Conservation (phyloP, 2,797 vertebrate species). For the Champsocephalus gunnari region DNA sequence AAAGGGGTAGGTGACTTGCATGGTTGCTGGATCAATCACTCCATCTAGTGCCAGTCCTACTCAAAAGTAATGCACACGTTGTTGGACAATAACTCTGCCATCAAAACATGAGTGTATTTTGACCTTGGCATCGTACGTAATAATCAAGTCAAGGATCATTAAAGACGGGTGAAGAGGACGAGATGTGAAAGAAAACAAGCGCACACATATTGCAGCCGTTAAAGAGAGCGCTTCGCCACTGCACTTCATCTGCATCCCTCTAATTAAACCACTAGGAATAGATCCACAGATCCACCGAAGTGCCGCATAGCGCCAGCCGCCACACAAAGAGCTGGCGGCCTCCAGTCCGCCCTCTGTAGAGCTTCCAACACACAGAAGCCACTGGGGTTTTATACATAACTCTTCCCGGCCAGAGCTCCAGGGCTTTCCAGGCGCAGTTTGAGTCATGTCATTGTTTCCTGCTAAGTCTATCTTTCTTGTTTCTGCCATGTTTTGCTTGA, state of each 20-base stretch:
- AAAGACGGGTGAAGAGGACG: conserved; percentile 82
- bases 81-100: conserved; percentile 79
- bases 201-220: conserved; percentile 89
- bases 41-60: conserved; percentile 70
- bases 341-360: conserved; percentile 69
- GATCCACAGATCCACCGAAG: conserved; percentile 76
- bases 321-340: conserved; percentile 74
- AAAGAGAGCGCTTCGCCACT: conserved; percentile 85
- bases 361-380: conserved; percentile 75
- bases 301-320: conserved; percentile 70
- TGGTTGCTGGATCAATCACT: conserved; percentile 67
- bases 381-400: conserved; percentile 74
- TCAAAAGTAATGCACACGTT: conserved; percentile 49
- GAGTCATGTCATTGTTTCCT: conserved; percentile 75
- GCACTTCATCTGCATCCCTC: conserved; percentile 83
- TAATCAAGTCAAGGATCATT: conserved; percentile 88
- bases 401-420: conserved; percentile 65
- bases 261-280: conserved; percentile 86
- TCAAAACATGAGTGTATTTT: conserved; percentile 88
- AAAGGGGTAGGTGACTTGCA: conserved; percentile 42
- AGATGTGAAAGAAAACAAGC: conserved; percentile 86
- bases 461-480: conserved; percentile 52
- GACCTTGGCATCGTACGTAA: conserved; percentile 88
- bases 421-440: conserved; percentile 67
- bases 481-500: conserved; percentile 59